These are phyloP conservation scores for Laupala kohalensis DNA, from an alignment of 1,140 invertebrate species.

Conservation along the genomic window DNA sequence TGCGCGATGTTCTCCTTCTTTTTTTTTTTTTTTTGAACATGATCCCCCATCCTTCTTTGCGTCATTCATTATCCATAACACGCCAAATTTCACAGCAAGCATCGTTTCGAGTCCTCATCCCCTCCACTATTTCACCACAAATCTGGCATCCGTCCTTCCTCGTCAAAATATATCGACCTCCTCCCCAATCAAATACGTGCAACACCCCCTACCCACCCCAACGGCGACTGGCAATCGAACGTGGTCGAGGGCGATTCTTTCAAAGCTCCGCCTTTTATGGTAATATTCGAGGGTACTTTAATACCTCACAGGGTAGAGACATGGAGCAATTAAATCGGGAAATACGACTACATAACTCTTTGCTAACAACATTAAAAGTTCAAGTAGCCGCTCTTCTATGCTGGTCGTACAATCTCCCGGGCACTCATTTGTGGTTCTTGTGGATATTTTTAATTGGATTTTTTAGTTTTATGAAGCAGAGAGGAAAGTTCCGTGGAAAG, in stretches of 20 bases:
- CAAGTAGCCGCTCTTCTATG: background rate
- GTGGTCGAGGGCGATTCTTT: background rate
- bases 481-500: background rate
- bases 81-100: too few species aligned
- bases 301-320: background rate
- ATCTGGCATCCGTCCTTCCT: too few species aligned
- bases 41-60: too few species aligned
- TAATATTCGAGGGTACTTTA: background rate
- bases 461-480: background rate
- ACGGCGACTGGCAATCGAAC: background rate
- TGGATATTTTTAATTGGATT: background rate
- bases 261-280: background rate
- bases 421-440: background rate
- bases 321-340: background rate
- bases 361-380: background rate
- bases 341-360: background rate
- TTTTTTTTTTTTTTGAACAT: too few species aligned
- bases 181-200: too few species aligned
- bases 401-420: background rate
- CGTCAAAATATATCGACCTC: too few species aligned
- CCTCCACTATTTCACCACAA: too few species aligned
- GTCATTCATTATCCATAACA: too few species aligned
- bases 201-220: background rate
- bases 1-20: too few species aligned
- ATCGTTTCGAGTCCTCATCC: too few species aligned